A percentile compares a stretch with the other conserved stretches of the same genome.
Conservation (phyloP, 2,797 vertebrate genomes). For the Botia kubotai region DNA sequence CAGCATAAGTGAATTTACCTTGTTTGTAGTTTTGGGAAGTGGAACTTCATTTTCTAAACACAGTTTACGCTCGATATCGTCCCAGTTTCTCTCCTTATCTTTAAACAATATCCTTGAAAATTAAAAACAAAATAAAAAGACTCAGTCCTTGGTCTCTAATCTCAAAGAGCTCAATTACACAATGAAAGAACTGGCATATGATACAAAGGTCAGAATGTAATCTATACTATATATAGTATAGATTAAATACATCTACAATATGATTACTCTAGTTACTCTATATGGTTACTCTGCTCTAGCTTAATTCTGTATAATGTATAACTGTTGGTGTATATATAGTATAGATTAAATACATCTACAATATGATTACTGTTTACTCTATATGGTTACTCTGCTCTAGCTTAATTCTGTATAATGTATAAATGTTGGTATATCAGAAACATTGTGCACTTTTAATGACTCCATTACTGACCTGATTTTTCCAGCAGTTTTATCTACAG, state of each 20-base stretch:
- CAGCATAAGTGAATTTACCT: constrained; percentile 76
- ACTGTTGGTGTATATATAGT: background rate
- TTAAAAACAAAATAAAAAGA: background rate
- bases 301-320: background rate
- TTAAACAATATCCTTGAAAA: constrained; percentile 93
- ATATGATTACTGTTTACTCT: background rate
- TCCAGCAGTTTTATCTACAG: constrained; percentile 94
- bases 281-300: background rate
- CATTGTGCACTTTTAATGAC: background rate
- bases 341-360: background rate
- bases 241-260: background rate
- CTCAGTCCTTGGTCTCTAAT: background rate
- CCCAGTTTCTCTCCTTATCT: constrained; percentile 97
- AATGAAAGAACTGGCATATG: background rate
- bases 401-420: background rate
- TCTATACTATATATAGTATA: background rate
- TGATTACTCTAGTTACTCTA: background rate
- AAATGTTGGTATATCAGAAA: background rate
- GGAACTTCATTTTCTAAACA: constrained; percentile 90
- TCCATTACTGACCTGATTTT: constrained; percentile 88
- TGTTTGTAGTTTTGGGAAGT: constrained; percentile 94
- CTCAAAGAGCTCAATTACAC: background rate
- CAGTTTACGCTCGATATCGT: constrained; percentile 94
- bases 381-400: too few species aligned
- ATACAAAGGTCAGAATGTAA: background rate